A percentile compares a stretch with the other conserved stretches of the same genome.
phyloP scores from a whole-genome alignment of 2,888 invertebrate genomes.

The Heliconius ismenius region DNA sequence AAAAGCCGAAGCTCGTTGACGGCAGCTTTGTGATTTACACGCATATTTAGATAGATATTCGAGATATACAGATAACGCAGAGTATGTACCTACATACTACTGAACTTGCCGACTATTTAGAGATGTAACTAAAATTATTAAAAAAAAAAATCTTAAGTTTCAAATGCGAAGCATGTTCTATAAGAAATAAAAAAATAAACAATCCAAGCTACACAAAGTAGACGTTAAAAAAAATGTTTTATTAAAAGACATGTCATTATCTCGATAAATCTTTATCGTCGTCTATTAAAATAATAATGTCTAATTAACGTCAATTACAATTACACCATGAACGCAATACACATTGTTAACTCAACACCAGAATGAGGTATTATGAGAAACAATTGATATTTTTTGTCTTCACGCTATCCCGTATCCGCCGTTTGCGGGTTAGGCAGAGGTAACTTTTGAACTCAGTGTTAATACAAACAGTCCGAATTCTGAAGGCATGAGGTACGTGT shows the following conservation, averaged over 20 bases:
- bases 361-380: not conserved
- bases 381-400: not conserved
- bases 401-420: no score
- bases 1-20: not conserved
- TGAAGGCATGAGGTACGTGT: not conserved
- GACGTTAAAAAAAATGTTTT: not conserved
- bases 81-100: not conserved
- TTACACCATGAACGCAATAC: not conserved
- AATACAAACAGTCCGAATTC: not conserved
- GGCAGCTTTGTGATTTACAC: not conserved
- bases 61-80: not conserved
- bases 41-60: not conserved
- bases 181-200: not conserved
- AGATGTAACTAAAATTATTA: no score
- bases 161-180: not conserved
- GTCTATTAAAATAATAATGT: not conserved
- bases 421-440: no score
- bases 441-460: no score
- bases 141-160: not conserved
- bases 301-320: conserved; percentile 5
- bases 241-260: not conserved
- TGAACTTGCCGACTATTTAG: no score
- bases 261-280: not conserved
- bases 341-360: conserved; percentile 2
- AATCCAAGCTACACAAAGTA: not conserved